Conservation (phyloP, 2,113 vertebrate genomes). For the Helogale parvula region DNA sequence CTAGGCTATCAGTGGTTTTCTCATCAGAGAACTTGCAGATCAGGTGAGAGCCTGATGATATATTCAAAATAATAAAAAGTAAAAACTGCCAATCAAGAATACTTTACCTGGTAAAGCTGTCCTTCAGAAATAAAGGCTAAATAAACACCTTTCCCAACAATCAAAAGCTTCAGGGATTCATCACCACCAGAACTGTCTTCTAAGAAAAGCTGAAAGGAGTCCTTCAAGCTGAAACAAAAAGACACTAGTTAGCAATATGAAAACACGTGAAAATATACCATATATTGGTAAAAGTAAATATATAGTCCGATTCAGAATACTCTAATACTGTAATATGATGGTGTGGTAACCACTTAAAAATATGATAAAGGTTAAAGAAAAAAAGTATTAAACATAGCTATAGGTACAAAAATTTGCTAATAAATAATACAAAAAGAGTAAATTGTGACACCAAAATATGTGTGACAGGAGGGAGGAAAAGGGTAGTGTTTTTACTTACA, state of each 20-base stretch:
- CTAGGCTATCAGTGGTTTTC: neutral
- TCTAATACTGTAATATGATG: neutral
- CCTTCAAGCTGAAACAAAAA: conserved; percentile 32
- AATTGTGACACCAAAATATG: neutral
- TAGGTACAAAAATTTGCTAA: neutral
- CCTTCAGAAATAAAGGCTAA: neutral
- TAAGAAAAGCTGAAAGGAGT: conserved; percentile 1
- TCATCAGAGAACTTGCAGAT: neutral
- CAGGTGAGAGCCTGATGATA: neutral
- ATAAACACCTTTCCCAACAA: neutral
- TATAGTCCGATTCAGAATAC: neutral
- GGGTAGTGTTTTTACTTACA: neutral
- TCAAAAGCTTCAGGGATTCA: neutral
- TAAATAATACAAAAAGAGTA: neutral
- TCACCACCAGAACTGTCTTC: neutral
- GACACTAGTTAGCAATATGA: neutral
- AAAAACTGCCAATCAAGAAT: neutral
- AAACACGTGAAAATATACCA: neutral
- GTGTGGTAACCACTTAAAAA: neutral
- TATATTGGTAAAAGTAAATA: neutral
- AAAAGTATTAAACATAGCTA: neutral
- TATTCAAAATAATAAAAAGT: neutral
- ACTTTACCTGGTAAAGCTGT: conserved; percentile 9
- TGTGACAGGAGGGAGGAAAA: neutral
- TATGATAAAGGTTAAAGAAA: neutral